These are phyloP conservation scores for Saccopteryx leptura DNA, from an alignment of 2,113 vertebrate species.

Conservation along the genomic window DNA sequence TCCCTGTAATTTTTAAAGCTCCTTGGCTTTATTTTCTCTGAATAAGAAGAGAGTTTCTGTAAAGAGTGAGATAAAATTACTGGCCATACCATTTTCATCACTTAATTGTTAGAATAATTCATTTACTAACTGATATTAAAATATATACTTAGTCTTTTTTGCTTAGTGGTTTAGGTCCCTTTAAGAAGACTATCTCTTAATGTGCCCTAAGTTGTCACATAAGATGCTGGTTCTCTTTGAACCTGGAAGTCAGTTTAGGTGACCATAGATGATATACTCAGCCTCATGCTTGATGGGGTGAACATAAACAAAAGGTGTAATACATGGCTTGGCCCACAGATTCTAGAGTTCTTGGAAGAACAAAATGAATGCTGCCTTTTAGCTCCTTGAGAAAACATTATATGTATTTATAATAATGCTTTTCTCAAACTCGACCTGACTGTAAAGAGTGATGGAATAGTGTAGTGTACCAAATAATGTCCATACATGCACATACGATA, in stretches of 20 bases:
- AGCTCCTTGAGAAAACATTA: background rate
- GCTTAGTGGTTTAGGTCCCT: background rate
- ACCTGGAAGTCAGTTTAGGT: background rate
- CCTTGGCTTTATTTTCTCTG: background rate
- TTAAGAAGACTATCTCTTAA: background rate
- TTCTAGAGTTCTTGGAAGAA: conserved; percentile 8
- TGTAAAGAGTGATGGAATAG: conserved; percentile 63
- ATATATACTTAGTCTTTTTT: background rate
- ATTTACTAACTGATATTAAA: background rate
- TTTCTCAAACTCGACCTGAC: background rate
- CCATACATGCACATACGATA: background rate
- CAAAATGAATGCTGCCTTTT: background rate
- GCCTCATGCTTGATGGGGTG: background rate
- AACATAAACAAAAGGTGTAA: background rate
- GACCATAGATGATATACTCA: background rate
- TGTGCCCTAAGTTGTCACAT: background rate
- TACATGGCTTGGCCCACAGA: background rate
- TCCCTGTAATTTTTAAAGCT: background rate
- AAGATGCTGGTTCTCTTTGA: background rate
- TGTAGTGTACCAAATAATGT: background rate
- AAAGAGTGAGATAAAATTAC: background rate
- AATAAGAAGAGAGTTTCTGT: background rate
- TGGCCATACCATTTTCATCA: background rate
- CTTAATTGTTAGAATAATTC: conserved; percentile 1
- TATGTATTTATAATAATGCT: conserved; percentile 16